Evolutionary conservation across 64 coral and sea anemone genomes (phyloP).

Genomic region (Cladopsammia gracilis): DNA sequence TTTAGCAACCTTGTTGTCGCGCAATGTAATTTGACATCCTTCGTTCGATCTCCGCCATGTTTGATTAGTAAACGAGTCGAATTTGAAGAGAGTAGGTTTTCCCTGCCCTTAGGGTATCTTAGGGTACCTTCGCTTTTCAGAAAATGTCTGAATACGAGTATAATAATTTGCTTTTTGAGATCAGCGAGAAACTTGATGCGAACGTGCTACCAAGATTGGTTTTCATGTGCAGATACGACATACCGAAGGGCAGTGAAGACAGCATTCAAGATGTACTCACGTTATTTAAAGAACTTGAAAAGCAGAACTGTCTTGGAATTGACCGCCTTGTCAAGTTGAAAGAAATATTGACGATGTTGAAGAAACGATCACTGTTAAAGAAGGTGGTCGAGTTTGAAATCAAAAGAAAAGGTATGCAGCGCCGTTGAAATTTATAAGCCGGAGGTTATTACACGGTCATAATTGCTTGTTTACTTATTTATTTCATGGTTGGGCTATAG

Average conservation of each 20-base stretch:
- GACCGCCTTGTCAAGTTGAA: neutral
- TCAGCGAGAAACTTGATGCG: neutral
- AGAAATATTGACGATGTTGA: neutral
- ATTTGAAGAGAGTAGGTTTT: neutral
- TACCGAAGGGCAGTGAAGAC: neutral
- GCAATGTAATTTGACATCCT: no score
- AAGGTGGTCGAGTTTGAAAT: neutral
- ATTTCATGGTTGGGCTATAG: no score
- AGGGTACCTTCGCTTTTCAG: neutral
- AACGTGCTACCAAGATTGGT: neutral
- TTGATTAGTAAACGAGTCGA: no score
- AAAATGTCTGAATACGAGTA: neutral
- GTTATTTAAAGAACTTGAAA: constrained; percentile 15
- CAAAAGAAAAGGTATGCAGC: neutral
- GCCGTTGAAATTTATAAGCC: no score
- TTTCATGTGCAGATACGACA: neutral
- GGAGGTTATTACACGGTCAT: no score
- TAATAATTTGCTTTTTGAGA: constrained; percentile 1
- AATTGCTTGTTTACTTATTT: no score
- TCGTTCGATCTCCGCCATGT: no score
- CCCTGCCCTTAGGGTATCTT: neutral
- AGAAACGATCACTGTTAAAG: neutral
- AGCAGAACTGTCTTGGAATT: neutral
- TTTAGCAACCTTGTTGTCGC: no score
- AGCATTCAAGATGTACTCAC: neutral